Evolutionary conservation across 23 tunicate species (phyloP), one percentile per base, ranked within the genome.

Genomic region (Trididemnum nubilum): DNA sequence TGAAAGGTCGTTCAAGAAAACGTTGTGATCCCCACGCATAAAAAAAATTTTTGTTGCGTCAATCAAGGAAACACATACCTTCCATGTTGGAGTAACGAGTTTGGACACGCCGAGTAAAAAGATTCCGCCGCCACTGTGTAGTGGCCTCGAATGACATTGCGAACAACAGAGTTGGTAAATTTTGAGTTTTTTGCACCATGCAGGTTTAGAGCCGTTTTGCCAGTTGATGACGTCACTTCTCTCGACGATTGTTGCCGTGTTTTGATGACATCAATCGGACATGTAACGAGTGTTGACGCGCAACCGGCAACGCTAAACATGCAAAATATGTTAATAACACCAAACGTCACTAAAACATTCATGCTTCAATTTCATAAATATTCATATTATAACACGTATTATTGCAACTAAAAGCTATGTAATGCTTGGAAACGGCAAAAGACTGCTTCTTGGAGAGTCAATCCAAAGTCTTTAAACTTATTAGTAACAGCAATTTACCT

Each of bases 181-280:
- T n/a, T 64, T 19, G 51, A 0, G 33, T 35, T 76, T 5, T 38
- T 64, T 7, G 87, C 2, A 1, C 60, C 51, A 2, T 51, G 81
- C 21, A 34, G 19, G 3, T 24, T 80, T 23, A 24, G 34, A 2
- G 84, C 25, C 5, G 80, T 27, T 34, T 49, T 57, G 34, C 72
- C 69, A 12, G 72, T 54, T 2, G 65, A 77, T 4, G 81, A 33
- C 39, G 23, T 31, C 64, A 79, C 59, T 58, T 83, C 44, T 34
- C n/a, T 60, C 21, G 97, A 91, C 31, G 97, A 85, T 36, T 91
- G 97, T 67, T 91, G 97, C 19, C 97, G 81, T 0, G 97, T 91
- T 57, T 91, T 91, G 51, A 91, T 85, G 81, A 91, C 90, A 52
- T 91, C 97, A 35, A 91, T 71, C 1, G 97, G 97, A 58, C 90